Evolutionary conservation across 2,888 invertebrate species (phyloP).

Genomic region (Drosophila dives): DNA sequence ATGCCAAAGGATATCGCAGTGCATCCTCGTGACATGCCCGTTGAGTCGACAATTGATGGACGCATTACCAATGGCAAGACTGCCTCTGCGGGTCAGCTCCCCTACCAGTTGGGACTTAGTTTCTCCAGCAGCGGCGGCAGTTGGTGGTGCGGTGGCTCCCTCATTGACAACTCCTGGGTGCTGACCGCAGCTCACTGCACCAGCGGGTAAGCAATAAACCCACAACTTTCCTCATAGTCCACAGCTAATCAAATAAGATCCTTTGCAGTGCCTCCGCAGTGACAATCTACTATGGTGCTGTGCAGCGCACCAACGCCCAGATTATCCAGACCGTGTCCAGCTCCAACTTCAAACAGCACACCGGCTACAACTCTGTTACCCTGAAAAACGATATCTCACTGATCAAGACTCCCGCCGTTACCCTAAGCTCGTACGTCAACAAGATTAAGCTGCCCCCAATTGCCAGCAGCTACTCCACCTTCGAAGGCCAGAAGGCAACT

Average conservation of each 20-base stretch:
- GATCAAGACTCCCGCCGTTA: constrained; percentile 60
- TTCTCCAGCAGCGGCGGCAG: constrained; percentile 54
- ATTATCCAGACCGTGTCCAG: constrained; percentile 61
- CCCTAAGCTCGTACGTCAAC: constrained; percentile 41
- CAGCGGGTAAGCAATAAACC: constrained; percentile 56
- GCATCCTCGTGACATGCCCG: constrained; percentile 63
- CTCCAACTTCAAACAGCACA: constrained; percentile 82
- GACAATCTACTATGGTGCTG: constrained; percentile 71
- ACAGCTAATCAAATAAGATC: not conserved
- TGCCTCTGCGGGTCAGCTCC: constrained; percentile 66
- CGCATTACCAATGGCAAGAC: constrained; percentile 77
- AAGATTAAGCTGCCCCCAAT: constrained; percentile 59
- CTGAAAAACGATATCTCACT: constrained; percentile 79
- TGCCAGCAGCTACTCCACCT: constrained; percentile 66
- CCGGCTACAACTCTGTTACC: constrained; percentile 66
- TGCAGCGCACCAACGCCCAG: constrained; percentile 69
- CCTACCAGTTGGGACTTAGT: constrained; percentile 78
- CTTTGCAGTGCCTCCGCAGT: constrained; percentile 64
- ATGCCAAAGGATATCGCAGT: constrained; percentile 50
- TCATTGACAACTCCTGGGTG: constrained; percentile 65
- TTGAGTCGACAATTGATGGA: constrained; percentile 47
- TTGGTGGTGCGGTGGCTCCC: constrained; percentile 80
- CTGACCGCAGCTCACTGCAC: constrained; percentile 82
- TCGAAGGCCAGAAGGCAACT: constrained; percentile 74
- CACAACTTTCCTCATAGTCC: not conserved